phyloP scores from a whole-genome alignment of 2,797 vertebrate species.

The Epinephelus awoara region DNA sequence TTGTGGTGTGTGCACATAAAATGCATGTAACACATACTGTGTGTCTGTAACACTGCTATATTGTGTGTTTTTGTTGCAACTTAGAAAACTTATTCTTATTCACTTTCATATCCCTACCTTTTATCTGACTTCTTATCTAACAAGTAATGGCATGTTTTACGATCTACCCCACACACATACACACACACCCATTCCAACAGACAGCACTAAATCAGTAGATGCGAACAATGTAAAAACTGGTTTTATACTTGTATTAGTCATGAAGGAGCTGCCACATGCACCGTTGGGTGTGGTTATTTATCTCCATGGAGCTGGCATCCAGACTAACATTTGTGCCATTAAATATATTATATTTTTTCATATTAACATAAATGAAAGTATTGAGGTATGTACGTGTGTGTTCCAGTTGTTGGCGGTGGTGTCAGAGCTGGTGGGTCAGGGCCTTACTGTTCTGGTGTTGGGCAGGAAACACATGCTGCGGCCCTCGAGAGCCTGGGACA shows the following conservation, averaged over 20 bases:
- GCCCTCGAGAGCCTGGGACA: slow-evolving; percentile 83
- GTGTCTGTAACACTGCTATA: not conserved
- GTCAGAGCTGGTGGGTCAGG: slow-evolving; percentile 83
- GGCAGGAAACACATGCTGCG: slow-evolving; percentile 95
- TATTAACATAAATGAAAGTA: not conserved
- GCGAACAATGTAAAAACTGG: not conserved
- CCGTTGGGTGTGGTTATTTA: not conserved
- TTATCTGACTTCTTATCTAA: not conserved
- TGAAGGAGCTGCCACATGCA: not conserved
- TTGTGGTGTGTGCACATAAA: not conserved
- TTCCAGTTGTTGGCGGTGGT: slow-evolving; percentile 90
- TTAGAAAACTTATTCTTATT: too few relatives aligned
- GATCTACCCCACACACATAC: not conserved
- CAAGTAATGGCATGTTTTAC: not conserved
- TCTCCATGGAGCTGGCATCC: not conserved
- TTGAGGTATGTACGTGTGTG: slow-evolving; percentile 20
- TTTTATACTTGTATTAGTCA: not conserved
- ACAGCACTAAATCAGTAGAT: not conserved
- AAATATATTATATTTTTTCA: not conserved
- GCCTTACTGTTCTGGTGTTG: slow-evolving; percentile 89
- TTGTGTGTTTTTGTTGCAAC: too few relatives aligned
- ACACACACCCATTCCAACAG: not conserved
- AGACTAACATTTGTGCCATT: not conserved
- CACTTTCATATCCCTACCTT: too few relatives aligned
- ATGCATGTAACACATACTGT: not conserved